A percentile compares a stretch with the other conserved stretches of the same genome.
Conservation (phyloP, 2,113 vertebrate genomes). For the Ardeotis arabs region DNA sequence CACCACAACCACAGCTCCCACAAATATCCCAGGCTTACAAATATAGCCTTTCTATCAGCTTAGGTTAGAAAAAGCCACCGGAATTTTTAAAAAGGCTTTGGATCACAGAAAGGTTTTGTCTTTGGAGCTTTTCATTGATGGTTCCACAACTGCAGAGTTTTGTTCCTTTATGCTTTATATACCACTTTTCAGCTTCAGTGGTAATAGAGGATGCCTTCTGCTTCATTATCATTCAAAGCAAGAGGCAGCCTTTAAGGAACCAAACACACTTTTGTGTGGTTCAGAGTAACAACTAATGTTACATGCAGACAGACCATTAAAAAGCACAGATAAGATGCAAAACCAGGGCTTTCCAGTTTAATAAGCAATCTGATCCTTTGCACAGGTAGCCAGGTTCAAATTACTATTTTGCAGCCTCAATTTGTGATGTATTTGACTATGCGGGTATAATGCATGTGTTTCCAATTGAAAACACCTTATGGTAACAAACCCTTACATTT, state of each 20-base stretch:
- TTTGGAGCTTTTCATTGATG: neutral
- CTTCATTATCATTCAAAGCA: neutral
- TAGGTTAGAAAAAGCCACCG: neutral
- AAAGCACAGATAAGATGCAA: neutral
- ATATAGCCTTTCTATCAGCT: neutral
- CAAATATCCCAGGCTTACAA: neutral
- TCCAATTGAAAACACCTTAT: neutral
- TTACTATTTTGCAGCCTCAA: neutral
- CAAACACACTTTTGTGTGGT: neutral
- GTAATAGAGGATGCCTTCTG: neutral
- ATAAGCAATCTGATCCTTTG: neutral
- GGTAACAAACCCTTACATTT: neutral
- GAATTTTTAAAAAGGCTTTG: neutral
- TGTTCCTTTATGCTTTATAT: neutral
- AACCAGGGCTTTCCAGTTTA: neutral
- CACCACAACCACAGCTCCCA: neutral
- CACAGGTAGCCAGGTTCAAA: neutral
- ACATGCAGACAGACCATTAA: neutral
- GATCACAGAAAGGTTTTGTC: neutral
- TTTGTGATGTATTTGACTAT: neutral
- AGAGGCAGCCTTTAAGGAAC: neutral
- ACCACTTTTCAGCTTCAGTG: neutral
- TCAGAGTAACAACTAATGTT: neutral
- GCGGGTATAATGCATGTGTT: accelerated
- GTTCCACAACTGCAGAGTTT: neutral